phyloP scores from a whole-genome alignment of 2,113 vertebrate genomes.

The Oostethus manadensis region DNA sequence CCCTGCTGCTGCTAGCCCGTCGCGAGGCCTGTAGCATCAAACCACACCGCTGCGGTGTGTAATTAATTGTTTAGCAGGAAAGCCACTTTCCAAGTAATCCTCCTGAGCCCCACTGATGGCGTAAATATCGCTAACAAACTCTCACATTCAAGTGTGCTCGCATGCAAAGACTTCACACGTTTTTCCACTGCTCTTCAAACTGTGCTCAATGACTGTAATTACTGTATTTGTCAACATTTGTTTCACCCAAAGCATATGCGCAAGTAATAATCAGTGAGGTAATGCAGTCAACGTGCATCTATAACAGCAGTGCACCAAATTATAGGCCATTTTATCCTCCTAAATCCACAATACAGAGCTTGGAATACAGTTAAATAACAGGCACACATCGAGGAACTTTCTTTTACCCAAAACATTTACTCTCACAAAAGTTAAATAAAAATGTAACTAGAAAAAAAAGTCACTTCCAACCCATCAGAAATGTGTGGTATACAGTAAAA shows the following conservation, averaged over 20 bases:
- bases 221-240: slow-evolving; percentile 1
- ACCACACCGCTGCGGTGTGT: slow-evolving; percentile 32
- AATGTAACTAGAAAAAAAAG: no score
- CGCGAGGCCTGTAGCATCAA: slow-evolving; percentile 40
- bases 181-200: slow-evolving; percentile 11
- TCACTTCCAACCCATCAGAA: no score
- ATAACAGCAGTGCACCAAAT: no score
- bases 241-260: not conserved
- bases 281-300: not conserved
- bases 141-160: not conserved
- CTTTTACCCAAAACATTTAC: no score
- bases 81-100: slow-evolving; percentile 21
- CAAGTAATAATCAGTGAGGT: no score
- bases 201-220: slow-evolving; percentile 38
- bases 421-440: no score
- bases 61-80: slow-evolving; percentile 15
- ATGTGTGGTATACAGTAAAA: no score
- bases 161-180: not conserved
- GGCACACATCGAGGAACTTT: no score
- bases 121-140: slow-evolving; percentile 13
- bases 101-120: slow-evolving; percentile 21
- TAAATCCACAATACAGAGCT: no score
- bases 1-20: slow-evolving; percentile 31
- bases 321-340: not conserved
- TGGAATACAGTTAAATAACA: no score